phyloP scores from a whole-genome alignment of 2,888 invertebrate species.

The Alloscopus bannaensis region DNA sequence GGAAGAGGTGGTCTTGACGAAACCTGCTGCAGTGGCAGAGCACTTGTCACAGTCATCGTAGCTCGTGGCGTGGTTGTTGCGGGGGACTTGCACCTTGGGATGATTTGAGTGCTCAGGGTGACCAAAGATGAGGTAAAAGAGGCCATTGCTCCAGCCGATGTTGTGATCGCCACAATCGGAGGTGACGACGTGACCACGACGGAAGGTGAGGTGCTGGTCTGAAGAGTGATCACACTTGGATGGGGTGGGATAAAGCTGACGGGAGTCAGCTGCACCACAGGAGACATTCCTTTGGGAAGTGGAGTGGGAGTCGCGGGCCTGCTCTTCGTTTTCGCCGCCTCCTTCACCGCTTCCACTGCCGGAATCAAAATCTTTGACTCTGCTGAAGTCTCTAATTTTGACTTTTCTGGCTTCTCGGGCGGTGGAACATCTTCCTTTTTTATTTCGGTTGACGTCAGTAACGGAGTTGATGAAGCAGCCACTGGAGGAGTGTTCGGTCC shows the following conservation, averaged over 20 bases:
- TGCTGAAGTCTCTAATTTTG: too few species aligned
- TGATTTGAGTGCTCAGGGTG: too few species aligned
- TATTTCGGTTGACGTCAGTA: not conserved
- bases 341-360: too few species aligned
- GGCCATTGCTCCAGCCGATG: too few species aligned
- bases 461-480: not conserved
- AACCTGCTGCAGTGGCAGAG: slow-evolving; percentile 1
- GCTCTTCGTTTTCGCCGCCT: too few species aligned
- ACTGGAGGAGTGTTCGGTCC: slow-evolving; percentile 22
- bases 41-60: slow-evolving; percentile 2
- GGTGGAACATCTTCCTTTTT: slow-evolving; percentile 20
- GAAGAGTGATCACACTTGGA: slow-evolving; percentile 6
- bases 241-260: not conserved
- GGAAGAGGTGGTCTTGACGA: slow-evolving; percentile 29
- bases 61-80: not conserved
- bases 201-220: too few species aligned
- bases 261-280: too few species aligned
- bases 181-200: not conserved
- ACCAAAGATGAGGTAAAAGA: too few species aligned
- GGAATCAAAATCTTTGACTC: too few species aligned
- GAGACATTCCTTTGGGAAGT: too few species aligned
- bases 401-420: not conserved
- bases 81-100: too few species aligned
- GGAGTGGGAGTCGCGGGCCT: not conserved
- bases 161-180: too few species aligned